Percentiles rank a stretch among this genome's conserved stretches.
Evolutionary conservation across 2,888 invertebrate genomes (phyloP).

Genomic region (Cryptophagus acutangulus): DNA sequence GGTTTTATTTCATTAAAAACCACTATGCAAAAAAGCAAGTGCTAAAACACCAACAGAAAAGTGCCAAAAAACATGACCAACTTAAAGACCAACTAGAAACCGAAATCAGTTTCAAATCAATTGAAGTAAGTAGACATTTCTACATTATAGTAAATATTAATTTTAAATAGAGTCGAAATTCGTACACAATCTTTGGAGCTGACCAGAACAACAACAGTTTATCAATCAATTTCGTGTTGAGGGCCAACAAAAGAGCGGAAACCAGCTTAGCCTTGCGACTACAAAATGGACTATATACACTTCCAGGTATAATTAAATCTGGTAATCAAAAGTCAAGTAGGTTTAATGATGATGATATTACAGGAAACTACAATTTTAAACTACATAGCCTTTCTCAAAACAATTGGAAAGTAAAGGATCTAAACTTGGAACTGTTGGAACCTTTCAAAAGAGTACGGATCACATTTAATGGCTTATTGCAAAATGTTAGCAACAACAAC

Average conservation of each 20-base stretch:
- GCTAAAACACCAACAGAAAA: conserved; percentile 29
- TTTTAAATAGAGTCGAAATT: conserved; percentile 15
- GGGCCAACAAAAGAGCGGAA: conserved; percentile 53
- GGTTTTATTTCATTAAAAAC: conserved; percentile 37
- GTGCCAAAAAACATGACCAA: conserved; percentile 14
- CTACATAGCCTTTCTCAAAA: conserved; percentile 45
- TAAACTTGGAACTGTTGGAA: conserved; percentile 60
- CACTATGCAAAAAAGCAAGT: conserved; percentile 33
- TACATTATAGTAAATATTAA: conserved; percentile 17
- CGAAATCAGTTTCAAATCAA: conserved; percentile 34
- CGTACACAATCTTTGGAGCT: conserved; percentile 52
- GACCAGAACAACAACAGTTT: conserved; percentile 56
- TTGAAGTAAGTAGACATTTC: conserved; percentile 19
- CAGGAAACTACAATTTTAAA: conserved; percentile 31
- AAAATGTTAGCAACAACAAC: conserved; percentile 40
- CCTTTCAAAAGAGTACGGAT: conserved; percentile 59
- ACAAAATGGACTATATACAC: conserved; percentile 48
- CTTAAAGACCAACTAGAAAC: conserved; percentile 30
- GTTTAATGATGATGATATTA: conserved; percentile 30
- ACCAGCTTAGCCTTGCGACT: conserved; percentile 52
- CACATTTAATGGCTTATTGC: conserved; percentile 65
- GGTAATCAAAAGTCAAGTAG: conserved; percentile 3
- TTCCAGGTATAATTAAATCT: conserved; percentile 48
- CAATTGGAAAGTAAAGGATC: conserved; percentile 56
- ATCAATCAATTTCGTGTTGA: conserved; percentile 52